phyloP scores from a whole-genome alignment of 1,140 invertebrate species.

The Anoplolepis gracilipes region DNA sequence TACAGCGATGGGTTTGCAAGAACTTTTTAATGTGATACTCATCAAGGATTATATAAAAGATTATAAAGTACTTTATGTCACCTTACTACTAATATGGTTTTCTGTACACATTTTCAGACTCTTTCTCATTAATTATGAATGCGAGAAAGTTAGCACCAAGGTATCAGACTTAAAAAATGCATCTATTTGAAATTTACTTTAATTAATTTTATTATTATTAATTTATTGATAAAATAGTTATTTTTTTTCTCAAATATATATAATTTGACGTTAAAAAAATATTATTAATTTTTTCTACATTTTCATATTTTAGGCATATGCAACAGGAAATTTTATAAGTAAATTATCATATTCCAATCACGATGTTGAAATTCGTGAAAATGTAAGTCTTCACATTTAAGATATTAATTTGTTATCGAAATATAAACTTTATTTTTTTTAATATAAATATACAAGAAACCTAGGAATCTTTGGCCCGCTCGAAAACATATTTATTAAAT shows the following conservation, averaged over 20 bases:
- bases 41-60: neutral
- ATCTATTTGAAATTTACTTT: too few relatives aligned
- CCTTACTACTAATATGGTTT: neutral
- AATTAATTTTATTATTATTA: too few relatives aligned
- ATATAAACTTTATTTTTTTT: too few relatives aligned
- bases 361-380: neutral
- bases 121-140: neutral
- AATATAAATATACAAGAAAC: too few relatives aligned
- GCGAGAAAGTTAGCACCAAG: constrained; percentile 1
- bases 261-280: too few relatives aligned
- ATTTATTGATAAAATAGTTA: too few relatives aligned
- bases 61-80: too few relatives aligned
- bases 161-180: neutral
- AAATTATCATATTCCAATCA: neutral
- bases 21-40: neutral
- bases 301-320: neutral
- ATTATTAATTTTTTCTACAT: neutral
- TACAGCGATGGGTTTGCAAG: neutral
- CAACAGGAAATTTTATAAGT: neutral
- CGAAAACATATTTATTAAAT: neutral
- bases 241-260: too few relatives aligned
- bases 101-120: neutral
- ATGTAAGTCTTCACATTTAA: neutral
- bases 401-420: too few relatives aligned
- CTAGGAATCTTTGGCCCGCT: too few relatives aligned